These are phyloP conservation scores for Manis pentadactyla DNA, from an alignment of 2,797 vertebrate genomes.

Conservation along the genomic window DNA sequence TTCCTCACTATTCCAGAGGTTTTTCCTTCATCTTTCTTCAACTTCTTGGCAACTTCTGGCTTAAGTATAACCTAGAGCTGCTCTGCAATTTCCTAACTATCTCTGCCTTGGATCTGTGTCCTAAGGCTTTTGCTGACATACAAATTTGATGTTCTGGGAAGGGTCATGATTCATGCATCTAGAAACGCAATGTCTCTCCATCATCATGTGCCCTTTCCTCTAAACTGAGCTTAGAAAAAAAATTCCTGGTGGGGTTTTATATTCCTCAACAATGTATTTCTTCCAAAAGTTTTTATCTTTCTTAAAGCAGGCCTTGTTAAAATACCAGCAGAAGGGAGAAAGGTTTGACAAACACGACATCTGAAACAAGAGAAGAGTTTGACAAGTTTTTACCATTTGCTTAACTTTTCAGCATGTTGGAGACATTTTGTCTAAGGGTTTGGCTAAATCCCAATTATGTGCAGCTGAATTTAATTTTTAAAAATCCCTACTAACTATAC, in stretches of 20 bases:
- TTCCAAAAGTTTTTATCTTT: background rate
- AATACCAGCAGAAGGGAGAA: background rate
- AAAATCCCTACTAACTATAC: no score
- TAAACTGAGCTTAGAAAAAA: background rate
- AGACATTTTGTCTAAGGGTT: background rate
- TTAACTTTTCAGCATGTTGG: background rate
- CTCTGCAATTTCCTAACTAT: background rate
- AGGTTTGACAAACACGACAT: background rate
- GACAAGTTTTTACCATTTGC: background rate
- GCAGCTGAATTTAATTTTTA: background rate
- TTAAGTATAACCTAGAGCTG: background rate
- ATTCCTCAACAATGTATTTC: background rate
- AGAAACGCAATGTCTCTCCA: background rate
- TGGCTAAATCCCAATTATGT: background rate
- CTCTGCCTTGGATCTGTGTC: background rate
- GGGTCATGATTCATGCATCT: background rate
- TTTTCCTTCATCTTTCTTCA: background rate
- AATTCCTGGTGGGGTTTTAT: background rate
- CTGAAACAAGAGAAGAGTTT: background rate
- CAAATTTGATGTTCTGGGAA: background rate
- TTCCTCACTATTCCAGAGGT: background rate
- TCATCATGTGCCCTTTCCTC: background rate
- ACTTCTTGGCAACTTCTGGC: background rate
- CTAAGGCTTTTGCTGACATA: background rate
- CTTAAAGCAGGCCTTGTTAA: background rate